Conservation (phyloP, 2,888 invertebrate species). For the Plagodis pulveraria region DNA sequence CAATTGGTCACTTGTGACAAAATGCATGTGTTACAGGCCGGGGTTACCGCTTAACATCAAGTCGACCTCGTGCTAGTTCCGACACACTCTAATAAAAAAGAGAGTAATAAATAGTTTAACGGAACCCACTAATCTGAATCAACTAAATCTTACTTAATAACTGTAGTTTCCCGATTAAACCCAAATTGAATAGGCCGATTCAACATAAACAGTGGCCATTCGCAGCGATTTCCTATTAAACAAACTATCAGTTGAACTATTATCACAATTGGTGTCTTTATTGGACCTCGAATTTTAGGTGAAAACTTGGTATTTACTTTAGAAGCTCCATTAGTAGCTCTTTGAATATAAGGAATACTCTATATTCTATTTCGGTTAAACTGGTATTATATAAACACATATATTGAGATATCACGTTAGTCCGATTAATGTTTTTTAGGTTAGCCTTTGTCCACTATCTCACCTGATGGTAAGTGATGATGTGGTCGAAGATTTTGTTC, state of each 20-base stretch:
- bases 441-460: too few relatives aligned
- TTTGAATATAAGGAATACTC: neutral
- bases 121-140: too few relatives aligned
- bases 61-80: too few relatives aligned
- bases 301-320: constrained; percentile 1
- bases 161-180: constrained; percentile 25
- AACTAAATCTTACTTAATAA: constrained; percentile 30
- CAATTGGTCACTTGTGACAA: too few relatives aligned
- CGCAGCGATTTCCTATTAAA: constrained; percentile 17
- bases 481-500: too few relatives aligned
- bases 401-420: neutral
- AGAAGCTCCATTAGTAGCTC: neutral
- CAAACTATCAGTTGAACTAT: constrained; percentile 30
- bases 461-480: too few relatives aligned
- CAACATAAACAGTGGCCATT: constrained; percentile 24
- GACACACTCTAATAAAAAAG: too few relatives aligned
- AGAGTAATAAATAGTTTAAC: too few relatives aligned
- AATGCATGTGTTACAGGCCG: too few relatives aligned
- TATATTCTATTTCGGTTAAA: neutral
- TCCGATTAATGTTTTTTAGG: too few relatives aligned
- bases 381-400: neutral
- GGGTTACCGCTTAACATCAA: too few relatives aligned
- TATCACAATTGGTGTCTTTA: constrained; percentile 29
- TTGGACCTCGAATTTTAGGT: constrained; percentile 20
- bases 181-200: constrained; percentile 21